A percentile compares a stretch with the other conserved stretches of the same genome.
Conservation (phyloP, 1,140 invertebrate species). For the Heterodera carotae region DNA sequence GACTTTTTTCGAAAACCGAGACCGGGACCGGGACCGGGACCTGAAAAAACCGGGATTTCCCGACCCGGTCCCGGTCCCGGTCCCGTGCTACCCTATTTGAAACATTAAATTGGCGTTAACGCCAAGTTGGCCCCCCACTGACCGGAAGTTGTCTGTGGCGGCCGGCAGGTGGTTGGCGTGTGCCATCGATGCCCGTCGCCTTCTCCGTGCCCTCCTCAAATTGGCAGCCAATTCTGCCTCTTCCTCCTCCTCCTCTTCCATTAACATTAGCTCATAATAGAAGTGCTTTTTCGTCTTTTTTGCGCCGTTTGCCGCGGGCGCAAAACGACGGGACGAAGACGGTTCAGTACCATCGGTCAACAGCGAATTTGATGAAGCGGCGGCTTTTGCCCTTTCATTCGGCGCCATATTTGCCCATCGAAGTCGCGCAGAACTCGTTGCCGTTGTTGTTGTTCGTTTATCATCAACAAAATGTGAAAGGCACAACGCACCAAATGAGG, state of each 20-base stretch:
- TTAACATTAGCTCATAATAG: conserved; percentile 10
- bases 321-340: neutral
- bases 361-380: neutral
- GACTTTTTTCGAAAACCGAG: no score
- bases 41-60: no score
- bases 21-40: no score
- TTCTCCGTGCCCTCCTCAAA: conserved; percentile 2
- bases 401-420: neutral
- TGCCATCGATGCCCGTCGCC: neutral
- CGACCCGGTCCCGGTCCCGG: no score
- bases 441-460: neutral
- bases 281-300: neutral
- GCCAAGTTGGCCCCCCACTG: conserved; percentile 1
- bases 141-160: neutral
- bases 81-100: no score
- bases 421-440: neutral
- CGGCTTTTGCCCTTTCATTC: neutral
- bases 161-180: neutral
- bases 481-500: neutral
- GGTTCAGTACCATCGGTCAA: neutral
- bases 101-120: neutral
- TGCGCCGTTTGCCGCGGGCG: neutral
- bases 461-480: neutral
- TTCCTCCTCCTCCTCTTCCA: conserved; percentile 11
- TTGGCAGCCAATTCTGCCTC: neutral